These are phyloP conservation scores for Pseudomyrmex pallidus DNA, from an alignment of 1,140 invertebrate genomes.

Conservation along the genomic window DNA sequence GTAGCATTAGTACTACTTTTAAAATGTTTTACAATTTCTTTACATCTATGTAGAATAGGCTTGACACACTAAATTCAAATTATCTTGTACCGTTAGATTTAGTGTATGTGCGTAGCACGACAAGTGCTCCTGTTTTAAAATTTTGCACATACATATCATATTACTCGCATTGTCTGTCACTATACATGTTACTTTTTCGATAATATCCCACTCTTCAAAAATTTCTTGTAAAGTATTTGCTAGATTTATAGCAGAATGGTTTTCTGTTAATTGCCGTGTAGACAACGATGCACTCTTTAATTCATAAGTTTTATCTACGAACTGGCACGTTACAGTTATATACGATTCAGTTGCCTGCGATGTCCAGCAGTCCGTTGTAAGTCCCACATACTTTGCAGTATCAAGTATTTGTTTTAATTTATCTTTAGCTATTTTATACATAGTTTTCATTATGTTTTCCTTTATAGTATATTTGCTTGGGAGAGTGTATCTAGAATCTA, in stretches of 20 bases:
- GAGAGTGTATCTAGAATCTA: neutral
- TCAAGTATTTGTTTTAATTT: neutral
- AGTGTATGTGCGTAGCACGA: too few species aligned
- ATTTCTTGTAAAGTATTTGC: neutral
- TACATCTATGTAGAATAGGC: too few species aligned
- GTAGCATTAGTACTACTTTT: too few species aligned
- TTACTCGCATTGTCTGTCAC: neutral
- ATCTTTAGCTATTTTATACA: neutral
- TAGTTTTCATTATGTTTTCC: neutral
- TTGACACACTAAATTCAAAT: too few species aligned
- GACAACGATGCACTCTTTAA: slow-evolving; percentile 6
- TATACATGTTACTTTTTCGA: neutral
- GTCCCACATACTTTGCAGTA: neutral
- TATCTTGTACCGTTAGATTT: too few species aligned
- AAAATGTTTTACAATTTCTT: too few species aligned
- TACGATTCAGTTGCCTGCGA: neutral
- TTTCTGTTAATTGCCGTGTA: neutral
- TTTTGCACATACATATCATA: neutral
- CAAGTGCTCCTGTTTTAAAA: neutral
- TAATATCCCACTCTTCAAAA: neutral
- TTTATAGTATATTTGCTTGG: neutral
- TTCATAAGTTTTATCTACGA: slow-evolving; percentile 3
- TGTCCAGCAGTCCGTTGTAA: neutral
- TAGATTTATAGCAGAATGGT: slow-evolving; percentile 5
- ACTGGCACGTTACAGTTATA: neutral